Base-by-base conservation (phyloP, 2,797 vertebrate species). In the Enteromius radiatus region DNA sequence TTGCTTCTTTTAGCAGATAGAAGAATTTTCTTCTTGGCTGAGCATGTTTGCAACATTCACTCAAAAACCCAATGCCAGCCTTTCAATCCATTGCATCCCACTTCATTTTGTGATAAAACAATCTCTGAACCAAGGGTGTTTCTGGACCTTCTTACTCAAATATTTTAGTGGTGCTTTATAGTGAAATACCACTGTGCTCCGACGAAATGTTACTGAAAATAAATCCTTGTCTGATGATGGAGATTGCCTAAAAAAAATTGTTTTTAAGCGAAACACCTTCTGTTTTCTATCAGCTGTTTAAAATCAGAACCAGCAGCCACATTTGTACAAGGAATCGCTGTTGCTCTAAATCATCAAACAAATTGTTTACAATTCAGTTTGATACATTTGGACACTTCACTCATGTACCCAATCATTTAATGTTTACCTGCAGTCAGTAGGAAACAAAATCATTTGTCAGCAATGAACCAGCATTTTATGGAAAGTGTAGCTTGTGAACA, bases 51-150 rank as follows among this genome's bases (percentile, higher is more conserved):
- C 63, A 31, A 68, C 70, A 61, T 26, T 79, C 61, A 70, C 49
- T 47, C 56, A 68, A 67, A 78, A 75, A 47, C 11, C 43, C 64
- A 69, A 47, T 4, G 14, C 67, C n/a, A 19, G 52, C 71, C 38
- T 52, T 84, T 78, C 31, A 82, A 43, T 49, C 54, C 19, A 75
- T 36, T 23, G 52, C 21, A 10, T 86, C 33, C 61, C 52, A 74
- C 43, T 81, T 59, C 41, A 54, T 74, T 12, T 49, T 23, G 28
- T 63, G 52, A 74, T 84, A 75, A 78, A 75, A 61, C 59, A 15
- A 45, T 54, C 5, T 38, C 52, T 83, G n/a, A 80, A 76, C 61
- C 49, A 36, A 49, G 65, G 47, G 11, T 7, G 21, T 26, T 12
- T 1, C 33, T 19, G 33, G 5, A 74, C 47, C 11, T 14, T 74